These are phyloP conservation scores for Linyphia triangularis DNA, from an alignment of 2,888 invertebrate species.

Conservation along the genomic window DNA sequence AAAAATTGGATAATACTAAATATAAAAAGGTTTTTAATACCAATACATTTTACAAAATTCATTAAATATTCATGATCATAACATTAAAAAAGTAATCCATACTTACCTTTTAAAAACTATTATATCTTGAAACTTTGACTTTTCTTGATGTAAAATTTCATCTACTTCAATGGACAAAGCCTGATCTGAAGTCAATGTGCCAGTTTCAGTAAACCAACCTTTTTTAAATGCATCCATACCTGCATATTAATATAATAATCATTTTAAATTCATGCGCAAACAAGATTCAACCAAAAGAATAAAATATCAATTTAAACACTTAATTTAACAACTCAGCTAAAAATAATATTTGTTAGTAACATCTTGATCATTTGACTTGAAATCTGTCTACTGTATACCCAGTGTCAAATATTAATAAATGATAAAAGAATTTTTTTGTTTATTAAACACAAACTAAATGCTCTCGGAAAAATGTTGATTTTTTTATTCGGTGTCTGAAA, in stretches of 20 bases:
- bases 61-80: background rate
- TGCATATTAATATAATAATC: constrained; percentile 5
- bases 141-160: constrained; percentile 87
- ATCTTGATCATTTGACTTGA: too few species aligned
- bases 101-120: constrained; percentile 89
- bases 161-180: constrained; percentile 92
- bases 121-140: constrained; percentile 91
- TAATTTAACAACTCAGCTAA: too few species aligned
- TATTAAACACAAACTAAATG: too few species aligned
- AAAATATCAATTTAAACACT: too few species aligned
- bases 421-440: too few species aligned
- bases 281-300: too few species aligned
- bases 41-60: background rate
- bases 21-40: background rate
- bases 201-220: constrained; percentile 95
- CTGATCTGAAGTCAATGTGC: constrained; percentile 94
- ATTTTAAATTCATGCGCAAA: too few species aligned
- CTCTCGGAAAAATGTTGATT: too few species aligned
- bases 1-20: background rate
- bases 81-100: background rate
- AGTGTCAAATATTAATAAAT: too few species aligned
- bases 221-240: constrained; percentile 86
- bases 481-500: too few species aligned
- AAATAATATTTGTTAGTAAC: too few species aligned
- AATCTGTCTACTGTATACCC: too few species aligned